Evolutionary conservation across 2,888 invertebrate genomes (phyloP).

Genomic region (Philereme transversata): DNA sequence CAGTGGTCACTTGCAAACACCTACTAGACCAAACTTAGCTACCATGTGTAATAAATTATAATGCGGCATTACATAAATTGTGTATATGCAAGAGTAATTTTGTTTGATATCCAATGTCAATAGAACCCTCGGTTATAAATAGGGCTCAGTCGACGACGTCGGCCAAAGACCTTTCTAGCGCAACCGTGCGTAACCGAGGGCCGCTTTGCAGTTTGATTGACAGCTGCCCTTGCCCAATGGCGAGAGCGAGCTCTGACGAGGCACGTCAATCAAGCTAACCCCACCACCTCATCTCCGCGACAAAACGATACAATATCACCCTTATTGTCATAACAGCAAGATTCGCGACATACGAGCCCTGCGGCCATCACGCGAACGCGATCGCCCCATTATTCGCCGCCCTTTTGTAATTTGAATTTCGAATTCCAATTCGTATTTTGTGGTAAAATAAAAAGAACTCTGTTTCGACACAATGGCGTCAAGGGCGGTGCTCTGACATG

Average conservation of each 20-base stretch:
- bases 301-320: slow-evolving; percentile 50
- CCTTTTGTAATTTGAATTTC: slow-evolving; percentile 84
- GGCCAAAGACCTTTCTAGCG: slow-evolving; percentile 50
- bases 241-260: slow-evolving; percentile 90
- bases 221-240: slow-evolving; percentile 91
- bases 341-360: slow-evolving; percentile 53
- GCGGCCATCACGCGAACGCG: slow-evolving; percentile 78
- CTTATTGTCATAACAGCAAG: slow-evolving; percentile 55
- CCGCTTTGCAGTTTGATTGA: slow-evolving; percentile 86
- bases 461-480: slow-evolving; percentile 83
- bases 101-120: slow-evolving; percentile 26
- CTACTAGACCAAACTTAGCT: slow-evolving; percentile 6
- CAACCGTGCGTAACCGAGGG: slow-evolving; percentile 74
- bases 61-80: slow-evolving; percentile 8
- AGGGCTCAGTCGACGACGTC: slow-evolving; percentile 35
- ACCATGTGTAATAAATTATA: slow-evolving; percentile 4
- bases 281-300: slow-evolving; percentile 59
- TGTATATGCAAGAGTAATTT: slow-evolving; percentile 19
- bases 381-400: slow-evolving; percentile 83
- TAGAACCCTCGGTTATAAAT: slow-evolving; percentile 31
- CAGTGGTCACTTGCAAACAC: slow-evolving; percentile 18
- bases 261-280: slow-evolving; percentile 88
- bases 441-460: slow-evolving; percentile 82
- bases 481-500: slow-evolving; percentile 84
- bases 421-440: slow-evolving; percentile 84